Conservation (phyloP, 2,888 invertebrate species). For the Orchestes rusci region DNA sequence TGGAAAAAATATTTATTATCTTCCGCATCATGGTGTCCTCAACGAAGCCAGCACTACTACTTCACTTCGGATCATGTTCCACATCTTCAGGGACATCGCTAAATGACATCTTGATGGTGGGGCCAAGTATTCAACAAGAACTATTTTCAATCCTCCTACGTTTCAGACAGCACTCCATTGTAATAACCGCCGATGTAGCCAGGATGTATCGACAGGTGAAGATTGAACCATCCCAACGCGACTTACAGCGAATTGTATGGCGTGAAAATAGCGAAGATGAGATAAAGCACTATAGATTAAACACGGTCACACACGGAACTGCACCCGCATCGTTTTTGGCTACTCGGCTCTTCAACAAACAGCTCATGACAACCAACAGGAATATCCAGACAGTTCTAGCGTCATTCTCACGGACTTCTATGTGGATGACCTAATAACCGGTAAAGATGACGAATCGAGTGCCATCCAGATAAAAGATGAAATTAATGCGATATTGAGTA, state of each 20-base stretch:
- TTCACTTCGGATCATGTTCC: neutral
- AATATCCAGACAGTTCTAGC: constrained; percentile 6
- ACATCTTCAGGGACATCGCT: neutral
- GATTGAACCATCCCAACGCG: constrained; percentile 1
- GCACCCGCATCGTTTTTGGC: constrained; percentile 15
- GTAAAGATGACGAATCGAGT: constrained; percentile 6
- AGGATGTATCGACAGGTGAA: neutral
- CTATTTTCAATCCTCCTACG: neutral
- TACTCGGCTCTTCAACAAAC: constrained; percentile 18
- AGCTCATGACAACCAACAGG: constrained; percentile 5
- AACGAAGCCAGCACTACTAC: neutral
- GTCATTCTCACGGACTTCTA: constrained; percentile 18
- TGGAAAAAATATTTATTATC: neutral
- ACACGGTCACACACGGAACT: constrained; percentile 18
- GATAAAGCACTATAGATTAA: constrained; percentile 6
- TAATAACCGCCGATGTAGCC: neutral
- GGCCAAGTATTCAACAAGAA: neutral
- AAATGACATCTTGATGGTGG: neutral
- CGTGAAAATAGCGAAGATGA: neutral
- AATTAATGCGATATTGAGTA: constrained; percentile 3
- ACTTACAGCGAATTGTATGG: constrained; percentile 11
- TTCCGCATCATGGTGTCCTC: neutral
- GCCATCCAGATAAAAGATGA: constrained; percentile 9
- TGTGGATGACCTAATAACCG: constrained; percentile 19
- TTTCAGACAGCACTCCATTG: neutral